Percentiles rank a stretch among this genome's conserved stretches.
phyloP scores from a whole-genome alignment of 2,888 invertebrate genomes.

The Mythimna albipuncta region DNA sequence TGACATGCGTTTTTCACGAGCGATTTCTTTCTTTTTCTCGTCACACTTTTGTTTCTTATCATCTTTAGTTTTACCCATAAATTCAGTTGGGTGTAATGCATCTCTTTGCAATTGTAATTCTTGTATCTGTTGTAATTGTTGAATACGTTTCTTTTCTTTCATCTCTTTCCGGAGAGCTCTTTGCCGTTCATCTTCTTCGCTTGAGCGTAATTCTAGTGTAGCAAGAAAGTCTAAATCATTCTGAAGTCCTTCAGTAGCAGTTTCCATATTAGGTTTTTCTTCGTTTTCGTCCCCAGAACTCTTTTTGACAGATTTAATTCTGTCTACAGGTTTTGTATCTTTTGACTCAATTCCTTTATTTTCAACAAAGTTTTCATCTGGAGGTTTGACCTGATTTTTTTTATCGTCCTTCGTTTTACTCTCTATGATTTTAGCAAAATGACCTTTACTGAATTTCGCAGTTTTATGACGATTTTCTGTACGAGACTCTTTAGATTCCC shows the following conservation, averaged over 20 bases:
- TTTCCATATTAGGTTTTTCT: slow-evolving; percentile 73
- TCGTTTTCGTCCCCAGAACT: slow-evolving; percentile 74
- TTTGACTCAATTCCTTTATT: slow-evolving; percentile 77
- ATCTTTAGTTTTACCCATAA: slow-evolving; percentile 82
- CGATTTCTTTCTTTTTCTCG: slow-evolving; percentile 86
- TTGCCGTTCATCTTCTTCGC: slow-evolving; percentile 91
- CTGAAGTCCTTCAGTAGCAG: slow-evolving; percentile 78
- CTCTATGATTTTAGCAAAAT: slow-evolving; percentile 90
- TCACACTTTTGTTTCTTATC: slow-evolving; percentile 84
- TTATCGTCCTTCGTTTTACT: slow-evolving; percentile 91
- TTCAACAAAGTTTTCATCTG: slow-evolving; percentile 83
- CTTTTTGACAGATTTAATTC: slow-evolving; percentile 75
- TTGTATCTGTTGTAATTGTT: slow-evolving; percentile 87
- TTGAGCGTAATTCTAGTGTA: slow-evolving; percentile 90
- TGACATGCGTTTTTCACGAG: slow-evolving; percentile 88
- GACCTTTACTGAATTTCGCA: slow-evolving; percentile 91
- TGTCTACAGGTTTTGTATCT: slow-evolving; percentile 73
- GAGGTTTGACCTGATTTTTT: slow-evolving; percentile 89
- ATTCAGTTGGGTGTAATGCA: slow-evolving; percentile 83
- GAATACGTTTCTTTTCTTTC: slow-evolving; percentile 90
- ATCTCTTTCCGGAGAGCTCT: slow-evolving; percentile 89
- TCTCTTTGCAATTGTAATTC: slow-evolving; percentile 89
- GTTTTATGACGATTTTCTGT: slow-evolving; percentile 84
- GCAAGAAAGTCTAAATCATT: slow-evolving; percentile 91
- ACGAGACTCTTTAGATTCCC: slow-evolving; percentile 93